Evolutionary conservation across 2,113 vertebrate species (phyloP), one percentile per base, ranked within the genome.

Genomic region (Vimba vimba): DNA sequence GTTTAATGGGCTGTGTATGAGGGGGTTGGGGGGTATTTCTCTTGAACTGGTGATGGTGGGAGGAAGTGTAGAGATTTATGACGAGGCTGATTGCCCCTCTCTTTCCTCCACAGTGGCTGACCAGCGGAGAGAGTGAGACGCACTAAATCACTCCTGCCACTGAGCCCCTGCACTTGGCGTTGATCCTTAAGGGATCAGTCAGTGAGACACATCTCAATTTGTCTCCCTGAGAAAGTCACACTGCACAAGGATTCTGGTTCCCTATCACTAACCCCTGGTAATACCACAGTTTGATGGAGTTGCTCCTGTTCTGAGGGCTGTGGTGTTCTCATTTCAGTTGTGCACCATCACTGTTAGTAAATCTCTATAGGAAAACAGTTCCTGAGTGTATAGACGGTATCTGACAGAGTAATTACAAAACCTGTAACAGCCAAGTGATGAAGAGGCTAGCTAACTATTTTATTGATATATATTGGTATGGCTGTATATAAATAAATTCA

Each of bases 11-110:
- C 88, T 91, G 82, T 89, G 85, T 74, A 85, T 80, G 55, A 69
- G 88, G 81, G 82, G 71, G 77, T 66, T 47, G 73, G 88, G 79
- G 84, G 76, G 85, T 47, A 73, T 68, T 87, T 88, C 88, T 89
- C 88, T 89, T 90, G 86, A 89, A 88, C 85, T 78, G 82, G 85
- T 78, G 84, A 86, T 79, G 83, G 91, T 85, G 84, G 87, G 87
- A 89, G 89, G 91, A 91, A 89, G 86, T 88, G 86, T 86, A 68
- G 62, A 90, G 91, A 91, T 90, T 91, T 91, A 90, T 90, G 88
- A 84, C 64, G 2, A 83, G 83, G 47, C 78, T 86, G 87, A 89
- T 89, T 89, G 73, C 88, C 88, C 88, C 73, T 90, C 84, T 87
- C 82, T 87, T 84, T 85, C 68, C 83, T 88, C 82, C 79, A 80